phyloP scores from a whole-genome alignment of 1,140 invertebrate genomes.

The Latrodectus geometricus region DNA sequence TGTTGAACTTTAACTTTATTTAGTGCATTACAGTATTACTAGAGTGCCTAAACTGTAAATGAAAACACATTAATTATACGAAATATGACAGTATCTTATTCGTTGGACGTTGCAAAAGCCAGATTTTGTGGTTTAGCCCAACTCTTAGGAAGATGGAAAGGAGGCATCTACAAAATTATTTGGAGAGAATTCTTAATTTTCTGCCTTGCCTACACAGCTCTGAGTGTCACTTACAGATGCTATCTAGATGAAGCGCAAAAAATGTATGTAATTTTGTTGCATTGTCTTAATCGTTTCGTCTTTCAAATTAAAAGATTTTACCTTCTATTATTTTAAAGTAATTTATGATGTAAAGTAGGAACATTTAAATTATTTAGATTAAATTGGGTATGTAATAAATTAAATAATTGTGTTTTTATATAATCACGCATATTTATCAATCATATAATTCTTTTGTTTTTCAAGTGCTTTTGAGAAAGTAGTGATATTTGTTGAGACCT shows the following conservation, averaged over 20 bases:
- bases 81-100: constrained; percentile 67
- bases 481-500: constrained; percentile 65
- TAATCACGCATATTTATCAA: no score
- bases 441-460: neutral
- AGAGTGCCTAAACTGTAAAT: no score
- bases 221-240: constrained; percentile 64
- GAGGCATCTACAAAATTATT: constrained; percentile 66
- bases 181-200: constrained; percentile 66
- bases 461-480: constrained; percentile 66
- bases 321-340: no score
- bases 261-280: constrained; percentile 63
- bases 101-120: constrained; percentile 65
- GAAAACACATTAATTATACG: no score
- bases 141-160: constrained; percentile 66
- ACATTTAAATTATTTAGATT: no score
- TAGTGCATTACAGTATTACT: no score
- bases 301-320: no score
- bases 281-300: neutral
- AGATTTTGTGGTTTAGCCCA: constrained; percentile 65
- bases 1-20: no score
- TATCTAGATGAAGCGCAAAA: constrained; percentile 59
- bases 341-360: no score
- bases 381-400: no score
- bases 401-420: no score
- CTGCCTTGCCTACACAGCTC: constrained; percentile 61